Evolutionary conservation across 2,888 invertebrate genomes (phyloP), one percentile per base, ranked within the genome.

Genomic region (Polietes domitor): DNA sequence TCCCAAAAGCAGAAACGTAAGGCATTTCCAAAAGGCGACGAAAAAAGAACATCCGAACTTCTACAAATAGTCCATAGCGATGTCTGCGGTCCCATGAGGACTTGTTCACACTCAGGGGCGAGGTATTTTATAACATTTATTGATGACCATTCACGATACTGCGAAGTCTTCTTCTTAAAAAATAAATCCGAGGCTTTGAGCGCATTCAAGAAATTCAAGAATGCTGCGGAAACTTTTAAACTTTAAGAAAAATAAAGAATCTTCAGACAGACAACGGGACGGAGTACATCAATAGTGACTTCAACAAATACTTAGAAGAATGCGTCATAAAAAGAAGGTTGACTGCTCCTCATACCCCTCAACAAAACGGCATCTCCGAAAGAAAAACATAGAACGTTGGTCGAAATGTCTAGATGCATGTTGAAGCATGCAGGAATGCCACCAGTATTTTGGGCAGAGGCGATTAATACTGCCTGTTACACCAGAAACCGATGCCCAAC

Each of bases 181-280:
- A 17, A 80, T 9, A 84, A 84, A 65, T 78, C 80, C 9, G 79
- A 86, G 0, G 83, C 82, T 10, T 61, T 82, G 9, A 32, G 77
- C 9, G 28, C 32, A 6, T 85, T 83, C 32, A 72, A 74, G 55
- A 82, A 80, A 71, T 84, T 21, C 68, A 84, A 84, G 70, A 37
- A 41, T 15, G 43, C 15, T 21, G 65, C 70, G 7, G 80, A 86
- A 41, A 83, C 24, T n/a, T 80, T 83, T 43, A 80, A n/a, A n/a
- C n/a, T n/a, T n/a, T n/a, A n/a, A n/a, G n/a, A n/a, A n/a, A n/a
- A n/a, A n/a, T 88, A 2, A 87, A 88, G 55, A 80, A 78, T 5
- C 72, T 90, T 0, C 80, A 88, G 71, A 87, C 86, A 2, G 88
- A 89, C 77, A 87, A 87, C 77, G 88, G 87, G 61, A 80, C 83